These are phyloP conservation scores for Cyanoramphus novaezelandiae DNA, from an alignment of 2,113 vertebrate genomes.

Conservation along the genomic window DNA sequence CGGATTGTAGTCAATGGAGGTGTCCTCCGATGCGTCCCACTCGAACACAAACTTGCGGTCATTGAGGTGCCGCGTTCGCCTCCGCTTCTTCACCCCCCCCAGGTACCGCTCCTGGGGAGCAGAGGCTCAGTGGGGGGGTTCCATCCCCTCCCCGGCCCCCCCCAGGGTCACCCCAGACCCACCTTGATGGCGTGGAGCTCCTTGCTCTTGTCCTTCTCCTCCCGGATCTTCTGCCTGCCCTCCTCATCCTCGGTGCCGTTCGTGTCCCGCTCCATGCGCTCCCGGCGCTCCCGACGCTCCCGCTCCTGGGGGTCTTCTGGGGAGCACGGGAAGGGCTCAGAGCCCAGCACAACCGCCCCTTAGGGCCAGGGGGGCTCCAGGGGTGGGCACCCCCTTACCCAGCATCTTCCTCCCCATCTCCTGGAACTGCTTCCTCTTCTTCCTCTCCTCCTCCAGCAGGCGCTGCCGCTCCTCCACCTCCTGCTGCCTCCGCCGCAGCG, in stretches of 20 bases:
- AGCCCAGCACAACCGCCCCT: fast-evolving
- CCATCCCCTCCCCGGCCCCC: fast-evolving
- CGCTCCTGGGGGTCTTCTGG: slow-evolving; percentile 97
- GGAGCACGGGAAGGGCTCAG: not conserved
- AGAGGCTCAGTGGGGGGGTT: not conserved
- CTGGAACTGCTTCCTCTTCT: slow-evolving; percentile 93
- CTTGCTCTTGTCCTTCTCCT: slow-evolving; percentile 97
- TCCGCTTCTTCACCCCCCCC: slow-evolving; percentile 92
- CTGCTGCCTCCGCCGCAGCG: slow-evolving; percentile 87
- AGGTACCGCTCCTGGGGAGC: slow-evolving; percentile 89
- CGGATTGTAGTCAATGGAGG: slow-evolving; percentile 94
- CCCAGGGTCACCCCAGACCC: not conserved
- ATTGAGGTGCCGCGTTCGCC: slow-evolving; percentile 92
- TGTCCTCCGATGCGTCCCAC: slow-evolving; percentile 97
- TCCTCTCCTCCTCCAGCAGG: slow-evolving; percentile 90
- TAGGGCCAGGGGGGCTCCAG: not conserved
- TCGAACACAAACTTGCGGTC: slow-evolving; percentile 98
- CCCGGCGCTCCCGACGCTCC: slow-evolving; percentile 89
- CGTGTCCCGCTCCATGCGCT: slow-evolving; percentile 93
- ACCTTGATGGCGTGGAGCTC: slow-evolving; percentile 97
- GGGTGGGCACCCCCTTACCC: slow-evolving; percentile 70
- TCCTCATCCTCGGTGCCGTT: slow-evolving; percentile 95
- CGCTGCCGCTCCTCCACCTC: slow-evolving; percentile 87
- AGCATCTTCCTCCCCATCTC: slow-evolving; percentile 97
- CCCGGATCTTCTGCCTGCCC: slow-evolving; percentile 91